Evolutionary conservation across 2,797 vertebrate species (phyloP), one percentile per base, ranked within the genome.

Genomic region (Leptatherina wallacei): DNA sequence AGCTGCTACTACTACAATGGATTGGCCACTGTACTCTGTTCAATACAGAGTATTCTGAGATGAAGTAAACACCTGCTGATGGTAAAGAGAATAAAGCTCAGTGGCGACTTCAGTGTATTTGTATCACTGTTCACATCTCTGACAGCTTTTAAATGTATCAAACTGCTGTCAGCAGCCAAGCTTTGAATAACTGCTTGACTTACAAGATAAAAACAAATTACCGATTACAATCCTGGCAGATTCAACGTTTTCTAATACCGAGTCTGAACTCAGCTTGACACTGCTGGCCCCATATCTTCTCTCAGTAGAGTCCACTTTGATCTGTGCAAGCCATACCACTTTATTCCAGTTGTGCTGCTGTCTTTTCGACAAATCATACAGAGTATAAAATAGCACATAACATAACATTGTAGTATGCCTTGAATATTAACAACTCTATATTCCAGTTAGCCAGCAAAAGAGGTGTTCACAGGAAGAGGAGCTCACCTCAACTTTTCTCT

Each of bases 211-310:
- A 61, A 42, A 16, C 5, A 55, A 22, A 10, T 13, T 9, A 33
- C 40, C n/a, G 57, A 64, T 58, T 66, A 66, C 58, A 58, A 27
- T 33, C 49, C 63, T 69, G 40, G 80, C 54, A 13, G 71, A 65
- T 62, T 35, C 55, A 65, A 57, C 67, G 16, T 4, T 14, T 13
- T 47, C 30, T 42, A 22, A 57, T 18, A 20, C 2, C 20, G 13
- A 44, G 4, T n/a, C 16, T 35, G 32, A 14, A 44, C 30, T 32
- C 30, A 38, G 40, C 54, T 36, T 10, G 79, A 86, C 90, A 87
- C 89, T 92, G 93, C 92, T 91, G 86, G 78, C 91, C 92, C 80
- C 81, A 81, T 88, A 82, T 64, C 75, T 86, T 80, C 82, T 61
- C 58, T 51, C 56, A 55, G 52, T 30, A 14, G 13, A 29, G 67